These are phyloP conservation scores for Leucoraja ocellata DNA, from an alignment of 2,797 vertebrate species.

Conservation along the genomic window DNA sequence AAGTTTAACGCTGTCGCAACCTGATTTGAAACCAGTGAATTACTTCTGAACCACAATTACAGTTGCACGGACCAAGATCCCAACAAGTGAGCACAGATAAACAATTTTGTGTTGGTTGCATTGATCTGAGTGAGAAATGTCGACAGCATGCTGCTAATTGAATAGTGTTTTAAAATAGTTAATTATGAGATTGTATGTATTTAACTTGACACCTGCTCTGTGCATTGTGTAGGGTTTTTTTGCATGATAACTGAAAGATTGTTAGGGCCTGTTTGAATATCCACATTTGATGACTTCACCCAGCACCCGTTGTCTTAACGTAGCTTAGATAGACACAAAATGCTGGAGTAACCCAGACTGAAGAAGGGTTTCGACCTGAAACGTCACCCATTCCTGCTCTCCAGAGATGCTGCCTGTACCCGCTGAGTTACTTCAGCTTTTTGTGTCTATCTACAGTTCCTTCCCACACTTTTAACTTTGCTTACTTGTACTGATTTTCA, in stretches of 20 bases:
- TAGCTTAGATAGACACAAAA: background rate
- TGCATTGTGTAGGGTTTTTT: background rate
- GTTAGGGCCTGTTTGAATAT: background rate
- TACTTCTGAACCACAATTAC: background rate
- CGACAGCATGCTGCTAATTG: background rate
- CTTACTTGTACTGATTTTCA: background rate
- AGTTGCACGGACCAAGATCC: background rate
- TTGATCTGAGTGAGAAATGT: background rate
- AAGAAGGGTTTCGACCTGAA: no score
- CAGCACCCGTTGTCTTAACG: background rate
- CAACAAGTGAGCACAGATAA: background rate
- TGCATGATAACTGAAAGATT: background rate
- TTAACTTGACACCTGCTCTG: background rate
- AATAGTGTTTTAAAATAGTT: background rate
- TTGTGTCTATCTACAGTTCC: no score
- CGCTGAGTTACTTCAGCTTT: no score
- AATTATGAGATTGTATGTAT: background rate
- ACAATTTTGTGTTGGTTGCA: background rate
- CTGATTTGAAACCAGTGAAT: background rate
- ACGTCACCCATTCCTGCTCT: no score
- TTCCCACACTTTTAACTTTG: background rate
- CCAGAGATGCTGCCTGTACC: no score
- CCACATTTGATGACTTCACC: background rate
- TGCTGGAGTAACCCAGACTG: no score
- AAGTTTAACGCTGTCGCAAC: background rate